These are phyloP conservation scores for Squalus acanthias DNA, from an alignment of 2,797 vertebrate genomes.

Conservation along the genomic window DNA sequence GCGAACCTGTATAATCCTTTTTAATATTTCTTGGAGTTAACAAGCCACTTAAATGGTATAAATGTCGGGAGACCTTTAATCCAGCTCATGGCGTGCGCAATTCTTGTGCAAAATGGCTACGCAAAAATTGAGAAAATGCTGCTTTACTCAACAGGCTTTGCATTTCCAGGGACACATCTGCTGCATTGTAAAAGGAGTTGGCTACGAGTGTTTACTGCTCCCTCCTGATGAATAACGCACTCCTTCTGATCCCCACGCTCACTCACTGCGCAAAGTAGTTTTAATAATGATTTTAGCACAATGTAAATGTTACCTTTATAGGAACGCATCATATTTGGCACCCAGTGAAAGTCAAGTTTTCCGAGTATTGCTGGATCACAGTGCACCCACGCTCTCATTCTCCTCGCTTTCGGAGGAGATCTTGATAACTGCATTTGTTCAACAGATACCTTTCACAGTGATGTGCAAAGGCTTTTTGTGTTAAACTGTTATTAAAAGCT, in stretches of 20 bases:
- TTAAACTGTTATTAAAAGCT: background rate
- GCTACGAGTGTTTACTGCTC: background rate
- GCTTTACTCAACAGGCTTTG: background rate
- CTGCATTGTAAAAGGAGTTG: background rate
- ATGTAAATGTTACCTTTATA: background rate
- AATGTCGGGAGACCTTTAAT: background rate
- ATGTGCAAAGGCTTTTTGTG: background rate
- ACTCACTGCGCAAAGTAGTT: slow-evolving; percentile 14
- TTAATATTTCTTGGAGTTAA: background rate
- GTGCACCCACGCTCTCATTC: background rate
- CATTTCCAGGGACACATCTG: background rate
- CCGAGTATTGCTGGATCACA: background rate
- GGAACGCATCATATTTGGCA: slow-evolving; percentile 11
- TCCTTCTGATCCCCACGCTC: background rate
- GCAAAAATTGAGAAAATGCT: slow-evolving; percentile 4
- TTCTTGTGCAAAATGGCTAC: background rate
- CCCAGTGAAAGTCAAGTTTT: background rate
- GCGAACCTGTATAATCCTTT: background rate
- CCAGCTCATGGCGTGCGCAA: background rate
- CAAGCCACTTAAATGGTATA: background rate
- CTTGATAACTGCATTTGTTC: background rate
- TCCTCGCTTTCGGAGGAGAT: background rate
- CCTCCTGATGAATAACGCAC: background rate
- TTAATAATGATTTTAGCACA: background rate
- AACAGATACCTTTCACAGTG: background rate